These are phyloP conservation scores for Hydractinia symbiolongicarpus DNA, from an alignment of 30 jellyfish, hydroid and myxozoan genomes.

Conservation along the genomic window DNA sequence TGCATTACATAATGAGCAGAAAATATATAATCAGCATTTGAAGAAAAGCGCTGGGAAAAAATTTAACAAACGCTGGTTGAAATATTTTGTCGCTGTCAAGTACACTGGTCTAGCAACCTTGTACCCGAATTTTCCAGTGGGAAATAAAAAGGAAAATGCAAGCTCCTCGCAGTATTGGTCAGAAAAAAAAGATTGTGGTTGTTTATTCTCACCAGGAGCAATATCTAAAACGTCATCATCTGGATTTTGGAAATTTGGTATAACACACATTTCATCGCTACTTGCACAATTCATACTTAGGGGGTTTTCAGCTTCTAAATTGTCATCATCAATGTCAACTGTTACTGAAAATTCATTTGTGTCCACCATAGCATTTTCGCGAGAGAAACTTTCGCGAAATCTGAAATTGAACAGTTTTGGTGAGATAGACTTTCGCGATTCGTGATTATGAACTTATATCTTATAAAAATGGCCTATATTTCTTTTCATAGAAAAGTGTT, in stretches of 20 bases:
- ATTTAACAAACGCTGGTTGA: slow-evolving; percentile 28
- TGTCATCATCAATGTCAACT: slow-evolving; percentile 16
- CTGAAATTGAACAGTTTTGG: too few species aligned
- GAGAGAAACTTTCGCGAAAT: too few species aligned
- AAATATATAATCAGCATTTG: slow-evolving; percentile 28
- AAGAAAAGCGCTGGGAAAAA: slow-evolving; percentile 15
- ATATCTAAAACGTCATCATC: slow-evolving; percentile 11
- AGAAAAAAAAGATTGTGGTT: too few species aligned
- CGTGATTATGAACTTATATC: too few species aligned
- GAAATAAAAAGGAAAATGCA: slow-evolving; percentile 30
- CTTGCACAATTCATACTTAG: slow-evolving; percentile 17
- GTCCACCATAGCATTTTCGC: slow-evolving; percentile 15
- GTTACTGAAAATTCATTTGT: slow-evolving; percentile 11
- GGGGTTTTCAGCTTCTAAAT: slow-evolving; percentile 1
- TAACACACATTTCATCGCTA: slow-evolving; percentile 22
- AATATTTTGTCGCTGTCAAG: slow-evolving; percentile 31
- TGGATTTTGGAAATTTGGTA: slow-evolving; percentile 13
- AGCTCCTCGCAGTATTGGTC: not conserved
- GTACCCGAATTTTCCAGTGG: slow-evolving; percentile 35
- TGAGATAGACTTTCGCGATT: too few species aligned
- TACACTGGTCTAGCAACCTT: slow-evolving; percentile 21
- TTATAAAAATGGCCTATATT: too few species aligned
- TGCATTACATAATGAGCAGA: slow-evolving; percentile 25
- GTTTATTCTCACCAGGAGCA: slow-evolving; percentile 21
- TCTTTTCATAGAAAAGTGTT: too few species aligned